These are phyloP conservation scores for Drosophila melanosoma DNA, from an alignment of 2,888 invertebrate genomes.

Conservation along the genomic window DNA sequence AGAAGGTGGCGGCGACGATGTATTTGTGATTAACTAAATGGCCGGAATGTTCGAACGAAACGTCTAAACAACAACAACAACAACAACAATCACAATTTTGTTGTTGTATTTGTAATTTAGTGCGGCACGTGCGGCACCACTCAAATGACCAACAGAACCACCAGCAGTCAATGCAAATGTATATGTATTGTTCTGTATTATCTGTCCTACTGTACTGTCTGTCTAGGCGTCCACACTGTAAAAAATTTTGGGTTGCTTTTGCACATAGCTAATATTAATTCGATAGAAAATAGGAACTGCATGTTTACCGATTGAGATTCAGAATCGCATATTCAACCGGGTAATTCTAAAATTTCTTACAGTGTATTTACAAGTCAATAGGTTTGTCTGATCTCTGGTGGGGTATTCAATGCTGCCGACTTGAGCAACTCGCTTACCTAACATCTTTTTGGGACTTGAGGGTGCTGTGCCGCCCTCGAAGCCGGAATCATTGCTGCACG, in stretches of 20 bases:
- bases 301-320: not conserved
- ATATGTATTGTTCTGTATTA: not conserved
- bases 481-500: constrained; percentile 93
- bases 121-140: constrained; percentile 55
- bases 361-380: not conserved
- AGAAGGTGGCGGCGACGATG: not conserved
- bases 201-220: constrained; percentile 8
- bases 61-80: constrained; percentile 2
- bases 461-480: constrained; percentile 90
- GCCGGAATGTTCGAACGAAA: constrained; percentile 25
- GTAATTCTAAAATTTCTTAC: not conserved
- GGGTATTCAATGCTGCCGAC: not conserved
- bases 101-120: not conserved
- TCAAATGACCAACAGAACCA: constrained; percentile 39
- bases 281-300: not conserved
- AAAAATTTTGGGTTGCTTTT: not conserved
- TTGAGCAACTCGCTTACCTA: constrained; percentile 82
- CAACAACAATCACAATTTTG: constrained; percentile 2
- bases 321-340: not conserved
- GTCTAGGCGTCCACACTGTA: constrained; percentile 12
- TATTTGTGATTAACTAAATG: constrained; percentile 22
- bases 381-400: not conserved
- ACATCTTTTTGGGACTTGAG: constrained; percentile 88
- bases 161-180: constrained; percentile 6
- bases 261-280: not conserved